A percentile compares a stretch with the other conserved stretches of the same genome.
Evolutionary conservation across 2,888 invertebrate species (phyloP).

Genomic region (Ichneumoninae sp.): DNA sequence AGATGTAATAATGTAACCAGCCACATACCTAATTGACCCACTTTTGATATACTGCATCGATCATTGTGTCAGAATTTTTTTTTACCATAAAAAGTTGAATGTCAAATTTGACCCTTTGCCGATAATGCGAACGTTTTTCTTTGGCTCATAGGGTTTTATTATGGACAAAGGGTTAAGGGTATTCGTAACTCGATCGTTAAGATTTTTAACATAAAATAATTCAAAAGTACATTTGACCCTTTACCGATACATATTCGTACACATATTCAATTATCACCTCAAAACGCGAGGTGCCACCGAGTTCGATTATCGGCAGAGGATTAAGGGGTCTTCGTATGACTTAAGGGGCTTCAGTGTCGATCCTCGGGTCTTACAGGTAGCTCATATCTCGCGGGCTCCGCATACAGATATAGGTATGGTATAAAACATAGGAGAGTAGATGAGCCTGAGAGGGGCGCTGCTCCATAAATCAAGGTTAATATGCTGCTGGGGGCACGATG

Average conservation of each 20-base stretch:
- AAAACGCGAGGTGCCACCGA: background rate
- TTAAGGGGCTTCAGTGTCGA: constrained; percentile 4
- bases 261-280: background rate
- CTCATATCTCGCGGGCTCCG: constrained; percentile 57
- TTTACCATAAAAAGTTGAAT: no score
- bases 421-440: constrained; percentile 72
- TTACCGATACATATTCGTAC: background rate
- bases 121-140: no score
- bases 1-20: no score
- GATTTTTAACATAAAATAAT: background rate
- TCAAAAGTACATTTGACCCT: background rate
- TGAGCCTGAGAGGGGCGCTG: constrained; percentile 50
- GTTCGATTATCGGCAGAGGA: background rate
- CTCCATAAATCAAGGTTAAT: constrained; percentile 80
- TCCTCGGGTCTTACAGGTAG: constrained; percentile 56
- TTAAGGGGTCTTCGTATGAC: background rate
- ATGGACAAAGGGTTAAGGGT: background rate
- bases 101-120: no score
- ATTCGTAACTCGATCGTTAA: background rate
- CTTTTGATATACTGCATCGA: no score
- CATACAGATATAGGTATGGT: constrained; percentile 62
- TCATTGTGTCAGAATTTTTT: no score
- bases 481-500: constrained; percentile 73
- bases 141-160: background rate
- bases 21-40: no score